Base-by-base conservation (phyloP, 1,140 invertebrate genomes). In the Ceratina calcarata region DNA sequence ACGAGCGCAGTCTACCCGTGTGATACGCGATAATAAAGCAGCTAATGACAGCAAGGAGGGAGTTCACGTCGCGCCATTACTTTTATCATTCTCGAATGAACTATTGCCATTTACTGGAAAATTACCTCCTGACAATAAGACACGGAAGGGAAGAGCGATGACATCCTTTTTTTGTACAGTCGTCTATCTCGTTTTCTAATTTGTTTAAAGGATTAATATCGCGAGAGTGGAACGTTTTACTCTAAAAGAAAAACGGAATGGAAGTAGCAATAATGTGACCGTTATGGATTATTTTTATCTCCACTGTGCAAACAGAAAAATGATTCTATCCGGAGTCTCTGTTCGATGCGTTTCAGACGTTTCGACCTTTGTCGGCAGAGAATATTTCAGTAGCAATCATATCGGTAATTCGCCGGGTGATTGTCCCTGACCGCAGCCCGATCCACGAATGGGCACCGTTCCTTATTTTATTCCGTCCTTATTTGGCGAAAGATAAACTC, bases 301-400 rank as follows among this genome's bases (percentile, higher is more conserved):
- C 15, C 37, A 13, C 69, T 83, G 71, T 71, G 75, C 84, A 84
- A 82, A 84, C 79, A 81, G 73, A 45, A 45, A 81, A 69, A 73
- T 27, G 64, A 13, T 65, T 76, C 8, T 45, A 45, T 7, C 24
- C 45, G 58, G 57, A n/a, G 64, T 6, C 3, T n/a, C 24, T 20
- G 51, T 13, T 32, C 37, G 24, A 12, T 72, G 12, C 27, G 70
- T 12, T 20, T 37, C 58, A 65, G 67, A 64, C 55, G 68, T 69
- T 67, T 69, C 73, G 62, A 89, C 84, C 91, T 92, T 93, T 92
- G 92, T 92, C 91, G 92, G 91, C 87, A 71, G 82, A 88, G 37
- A 89, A 90, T 90, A 91, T 91, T 91, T 93, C 92, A 92, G 92
- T 93, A 91, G 92, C 91, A 93, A 93, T 93, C 92, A 93, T 93